Percentiles rank a stretch among this genome's conserved stretches.
Conservation (phyloP, 2,113 vertebrate species). For the Dasyurus viverrinus region DNA sequence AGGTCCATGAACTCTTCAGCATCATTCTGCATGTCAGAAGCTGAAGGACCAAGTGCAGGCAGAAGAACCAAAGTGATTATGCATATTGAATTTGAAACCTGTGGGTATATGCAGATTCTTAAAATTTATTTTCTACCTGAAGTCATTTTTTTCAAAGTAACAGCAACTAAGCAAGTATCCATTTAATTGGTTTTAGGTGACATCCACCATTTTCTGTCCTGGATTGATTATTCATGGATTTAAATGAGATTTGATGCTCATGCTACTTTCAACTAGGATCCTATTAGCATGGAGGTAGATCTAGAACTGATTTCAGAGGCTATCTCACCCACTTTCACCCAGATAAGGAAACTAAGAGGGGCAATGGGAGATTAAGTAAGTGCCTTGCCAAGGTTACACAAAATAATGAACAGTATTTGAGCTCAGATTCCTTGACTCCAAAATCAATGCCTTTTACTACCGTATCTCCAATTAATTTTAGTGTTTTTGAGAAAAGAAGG, state of each 20-base stretch:
- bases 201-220: not conserved
- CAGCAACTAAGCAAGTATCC: conserved; percentile 12
- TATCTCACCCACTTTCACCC: not conserved
- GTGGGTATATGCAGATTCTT: conserved; percentile 42
- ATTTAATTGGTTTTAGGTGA: conserved; percentile 26
- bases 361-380: not conserved
- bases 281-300: not conserved
- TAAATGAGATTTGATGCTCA: not conserved
- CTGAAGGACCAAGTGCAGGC: no score
- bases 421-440: not conserved
- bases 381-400: not conserved
- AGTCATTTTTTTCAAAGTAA: conserved; percentile 38
- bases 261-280: not conserved
- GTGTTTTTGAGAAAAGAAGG: not conserved
- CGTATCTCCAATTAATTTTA: not conserved
- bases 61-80: not conserved
- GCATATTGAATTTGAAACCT: conserved; percentile 8
- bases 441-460: not conserved
- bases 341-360: not conserved
- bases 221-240: not conserved
- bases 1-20: no score
- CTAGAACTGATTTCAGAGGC: not conserved
- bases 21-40: no score
- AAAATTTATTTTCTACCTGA: conserved; percentile 39
- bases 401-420: not conserved